Evolutionary conservation across 2,888 invertebrate species (phyloP).

Genomic region (Torymus tubicola): DNA sequence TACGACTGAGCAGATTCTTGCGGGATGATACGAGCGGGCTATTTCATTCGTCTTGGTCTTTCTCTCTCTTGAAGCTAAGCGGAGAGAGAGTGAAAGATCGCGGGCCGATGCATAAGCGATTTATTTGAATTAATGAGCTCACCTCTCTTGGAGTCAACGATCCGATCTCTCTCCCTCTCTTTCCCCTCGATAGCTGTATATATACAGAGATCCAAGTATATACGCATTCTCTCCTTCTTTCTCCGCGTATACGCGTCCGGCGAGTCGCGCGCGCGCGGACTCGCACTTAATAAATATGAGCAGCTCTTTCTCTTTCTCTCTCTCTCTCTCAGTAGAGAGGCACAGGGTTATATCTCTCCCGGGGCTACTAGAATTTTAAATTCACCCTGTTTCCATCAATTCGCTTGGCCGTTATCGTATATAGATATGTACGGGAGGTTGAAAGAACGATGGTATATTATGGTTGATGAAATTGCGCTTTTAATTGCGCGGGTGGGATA

Average conservation of each 20-base stretch:
- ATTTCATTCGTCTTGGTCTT: slow-evolving; percentile 65
- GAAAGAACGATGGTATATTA: not conserved
- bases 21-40: slow-evolving; percentile 63
- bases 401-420: slow-evolving; percentile 41
- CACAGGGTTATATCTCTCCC: slow-evolving; percentile 25
- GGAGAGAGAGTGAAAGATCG: slow-evolving; percentile 59
- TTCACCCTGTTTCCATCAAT: slow-evolving; percentile 51
- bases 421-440: not conserved
- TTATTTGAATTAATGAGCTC: slow-evolving; percentile 71
- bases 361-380: slow-evolving; percentile 57
- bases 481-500: too few species aligned
- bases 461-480: too few species aligned
- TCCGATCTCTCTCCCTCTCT: slow-evolving; percentile 43
- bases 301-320: not conserved
- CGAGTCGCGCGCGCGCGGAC: slow-evolving; percentile 1
- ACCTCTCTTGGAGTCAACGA: slow-evolving; percentile 58
- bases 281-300: slow-evolving; percentile 57
- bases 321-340: not conserved
- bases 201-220: slow-evolving; percentile 34
- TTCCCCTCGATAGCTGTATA: not conserved
- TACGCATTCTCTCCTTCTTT: slow-evolving; percentile 14
- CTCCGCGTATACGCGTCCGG: not conserved
- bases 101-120: slow-evolving; percentile 67
- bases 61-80: slow-evolving; percentile 11
- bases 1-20: slow-evolving; percentile 55